Evolutionary conservation across 2,797 vertebrate species (phyloP).

Genomic region (Brachyrhaphis roseni): DNA sequence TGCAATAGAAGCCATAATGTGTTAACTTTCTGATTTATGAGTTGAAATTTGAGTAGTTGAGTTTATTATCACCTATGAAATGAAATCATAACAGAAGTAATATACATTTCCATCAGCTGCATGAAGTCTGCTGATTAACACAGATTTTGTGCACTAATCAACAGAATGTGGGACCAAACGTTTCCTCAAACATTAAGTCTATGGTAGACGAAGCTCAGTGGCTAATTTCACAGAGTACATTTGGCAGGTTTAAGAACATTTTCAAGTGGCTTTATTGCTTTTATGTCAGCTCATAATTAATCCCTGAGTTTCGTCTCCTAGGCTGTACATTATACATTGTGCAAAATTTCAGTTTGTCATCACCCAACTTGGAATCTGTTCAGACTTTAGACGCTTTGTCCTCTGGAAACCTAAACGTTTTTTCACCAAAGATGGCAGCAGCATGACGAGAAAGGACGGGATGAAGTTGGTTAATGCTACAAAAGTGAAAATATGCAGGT

Average conservation of each 20-base stretch:
- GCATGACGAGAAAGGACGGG: too few relatives aligned
- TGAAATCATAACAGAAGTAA: neutral
- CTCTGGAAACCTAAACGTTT: too few relatives aligned
- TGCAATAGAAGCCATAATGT: neutral
- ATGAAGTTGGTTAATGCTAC: too few relatives aligned
- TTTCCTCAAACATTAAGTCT: neutral
- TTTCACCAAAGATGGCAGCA: too few relatives aligned
- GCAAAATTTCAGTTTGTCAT: too few relatives aligned
- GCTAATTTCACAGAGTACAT: neutral
- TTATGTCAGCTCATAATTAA: neutral
- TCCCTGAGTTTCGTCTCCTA: neutral
- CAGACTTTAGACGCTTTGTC: too few relatives aligned
- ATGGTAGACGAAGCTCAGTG: neutral
- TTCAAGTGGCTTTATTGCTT: neutral
- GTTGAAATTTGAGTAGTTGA: neutral
- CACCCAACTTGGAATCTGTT: too few relatives aligned
- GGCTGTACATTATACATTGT: too few relatives aligned
- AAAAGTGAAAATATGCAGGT: neutral
- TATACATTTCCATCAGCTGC: neutral
- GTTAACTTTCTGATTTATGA: neutral
- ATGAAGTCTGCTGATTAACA: neutral
- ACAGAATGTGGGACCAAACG: neutral
- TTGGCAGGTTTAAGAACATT: neutral
- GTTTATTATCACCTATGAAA: neutral
- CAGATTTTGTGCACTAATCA: neutral